phyloP scores from a whole-genome alignment of 1,140 invertebrate species.

The Glossosoma conforme region DNA sequence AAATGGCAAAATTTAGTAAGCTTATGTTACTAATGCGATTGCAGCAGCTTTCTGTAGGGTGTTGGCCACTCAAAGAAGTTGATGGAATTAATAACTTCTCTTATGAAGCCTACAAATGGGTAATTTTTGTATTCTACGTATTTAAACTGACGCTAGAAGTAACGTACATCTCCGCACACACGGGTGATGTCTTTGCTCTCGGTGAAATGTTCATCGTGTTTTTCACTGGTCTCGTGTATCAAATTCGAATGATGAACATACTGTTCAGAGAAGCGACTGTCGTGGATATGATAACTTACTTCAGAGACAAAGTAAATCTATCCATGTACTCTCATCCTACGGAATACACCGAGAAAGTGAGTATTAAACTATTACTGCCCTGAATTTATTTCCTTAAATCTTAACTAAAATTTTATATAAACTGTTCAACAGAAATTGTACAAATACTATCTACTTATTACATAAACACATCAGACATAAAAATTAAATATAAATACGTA shows the following conservation, averaged over 20 bases:
- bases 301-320: constrained; percentile 12
- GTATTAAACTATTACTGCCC: no score
- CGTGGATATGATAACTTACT: neutral
- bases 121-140: constrained; percentile 1
- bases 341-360: constrained; percentile 8
- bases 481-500: neutral
- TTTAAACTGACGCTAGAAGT: constrained; percentile 10
- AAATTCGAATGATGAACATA: constrained; percentile 17
- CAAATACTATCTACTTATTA: no score
- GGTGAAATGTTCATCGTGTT: constrained; percentile 22
- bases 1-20: constrained; percentile 3
- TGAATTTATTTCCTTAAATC: no score
- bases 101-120: constrained; percentile 3
- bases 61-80: constrained; percentile 10
- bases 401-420: no score
- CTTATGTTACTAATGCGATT: constrained; percentile 7
- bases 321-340: constrained; percentile 1
- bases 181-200: constrained; percentile 6
- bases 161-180: constrained; percentile 11
- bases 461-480: no score
- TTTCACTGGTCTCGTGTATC: constrained; percentile 8
- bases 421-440: no score
- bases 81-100: neutral
- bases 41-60: constrained; percentile 12
- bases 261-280: neutral